These are phyloP conservation scores for Thinocorus orbignyianus DNA, from an alignment of 2,113 vertebrate species.

Conservation along the genomic window DNA sequence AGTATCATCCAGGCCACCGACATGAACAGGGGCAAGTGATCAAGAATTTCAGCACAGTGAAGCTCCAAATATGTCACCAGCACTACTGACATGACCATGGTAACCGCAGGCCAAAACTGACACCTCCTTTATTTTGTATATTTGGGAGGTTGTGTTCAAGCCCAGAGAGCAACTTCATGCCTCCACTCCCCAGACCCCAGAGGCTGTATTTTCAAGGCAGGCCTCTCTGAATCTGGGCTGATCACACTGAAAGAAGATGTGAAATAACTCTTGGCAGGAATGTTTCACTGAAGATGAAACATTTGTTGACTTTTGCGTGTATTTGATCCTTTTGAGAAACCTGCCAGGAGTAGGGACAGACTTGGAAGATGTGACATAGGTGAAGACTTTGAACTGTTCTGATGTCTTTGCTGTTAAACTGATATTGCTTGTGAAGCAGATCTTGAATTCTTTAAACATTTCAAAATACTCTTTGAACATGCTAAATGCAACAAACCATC, in stretches of 20 bases:
- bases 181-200: neutral
- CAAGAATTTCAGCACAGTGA: neutral
- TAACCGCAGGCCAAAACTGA: neutral
- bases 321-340: neutral
- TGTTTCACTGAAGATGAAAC: neutral
- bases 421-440: neutral
- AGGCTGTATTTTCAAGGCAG: neutral
- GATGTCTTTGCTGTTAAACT: neutral
- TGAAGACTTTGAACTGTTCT: neutral
- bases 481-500: neutral
- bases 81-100: neutral
- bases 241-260: neutral
- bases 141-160: neutral
- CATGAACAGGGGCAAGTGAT: neutral
- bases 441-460: neutral
- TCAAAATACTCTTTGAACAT: neutral
- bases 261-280: neutral
- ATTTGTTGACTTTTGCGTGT: neutral
- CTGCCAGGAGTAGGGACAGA: neutral
- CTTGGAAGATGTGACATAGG: neutral
- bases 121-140: neutral
- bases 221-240: neutral
- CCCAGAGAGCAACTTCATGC: neutral
- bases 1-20: no score
- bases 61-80: neutral